These are phyloP conservation scores for Heliconius himera DNA, from an alignment of 1,140 invertebrate genomes.

Conservation along the genomic window DNA sequence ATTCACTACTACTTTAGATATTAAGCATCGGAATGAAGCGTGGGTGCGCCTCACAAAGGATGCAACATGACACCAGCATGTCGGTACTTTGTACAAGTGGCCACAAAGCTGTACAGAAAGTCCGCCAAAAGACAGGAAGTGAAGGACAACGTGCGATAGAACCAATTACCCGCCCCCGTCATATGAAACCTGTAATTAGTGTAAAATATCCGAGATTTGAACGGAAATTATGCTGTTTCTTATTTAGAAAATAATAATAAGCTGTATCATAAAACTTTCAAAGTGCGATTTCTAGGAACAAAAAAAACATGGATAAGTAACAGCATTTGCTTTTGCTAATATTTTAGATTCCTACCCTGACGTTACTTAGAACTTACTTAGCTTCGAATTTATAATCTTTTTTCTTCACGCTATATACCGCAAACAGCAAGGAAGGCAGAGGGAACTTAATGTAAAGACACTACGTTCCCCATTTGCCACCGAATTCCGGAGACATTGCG, in stretches of 20 bases:
- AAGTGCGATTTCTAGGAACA: neutral
- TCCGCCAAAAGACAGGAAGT: conserved; percentile 75
- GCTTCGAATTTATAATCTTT: too few relatives aligned
- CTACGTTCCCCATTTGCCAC: too few relatives aligned
- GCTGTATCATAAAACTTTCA: neutral
- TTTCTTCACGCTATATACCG: too few relatives aligned
- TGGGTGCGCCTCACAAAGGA: conserved; percentile 68
- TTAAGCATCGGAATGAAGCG: conserved; percentile 24
- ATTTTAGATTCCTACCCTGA: too few relatives aligned
- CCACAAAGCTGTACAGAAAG: conserved; percentile 55
- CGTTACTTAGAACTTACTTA: too few relatives aligned
- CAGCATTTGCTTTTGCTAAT: too few relatives aligned
- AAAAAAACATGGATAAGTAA: too few relatives aligned
- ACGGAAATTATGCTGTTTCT: conserved; percentile 52
- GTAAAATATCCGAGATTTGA: conserved; percentile 66
- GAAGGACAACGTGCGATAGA: conserved; percentile 70
- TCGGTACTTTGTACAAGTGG: conserved; percentile 62
- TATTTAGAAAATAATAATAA: neutral
- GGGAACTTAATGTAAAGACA: too few relatives aligned
- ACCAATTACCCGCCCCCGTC: conserved; percentile 76
- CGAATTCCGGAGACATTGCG: too few relatives aligned
- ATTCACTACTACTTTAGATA: neutral
- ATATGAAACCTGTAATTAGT: conserved; percentile 76
- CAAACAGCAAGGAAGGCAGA: too few relatives aligned
- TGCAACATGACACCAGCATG: conserved; percentile 67